Evolutionary conservation across 2,888 invertebrate genomes (phyloP), one percentile per base, ranked within the genome.

Genomic region (Sclerodermus sp.): DNA sequence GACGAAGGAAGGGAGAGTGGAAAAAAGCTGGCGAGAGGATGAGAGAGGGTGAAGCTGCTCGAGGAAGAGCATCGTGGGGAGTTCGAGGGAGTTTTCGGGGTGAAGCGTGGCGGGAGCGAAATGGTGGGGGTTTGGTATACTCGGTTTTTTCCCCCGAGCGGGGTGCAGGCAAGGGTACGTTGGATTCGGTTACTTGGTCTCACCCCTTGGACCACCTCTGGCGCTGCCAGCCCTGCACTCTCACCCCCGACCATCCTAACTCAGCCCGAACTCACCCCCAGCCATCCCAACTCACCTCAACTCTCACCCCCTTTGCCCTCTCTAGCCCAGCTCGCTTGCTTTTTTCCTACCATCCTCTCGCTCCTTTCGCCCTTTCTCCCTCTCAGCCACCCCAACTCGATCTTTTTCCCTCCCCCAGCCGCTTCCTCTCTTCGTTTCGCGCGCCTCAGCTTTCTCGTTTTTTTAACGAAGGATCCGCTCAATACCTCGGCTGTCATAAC

Each of bases 401-500:
- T 34, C 38, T 31, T 42, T 31, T 29, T 44, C 34, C 23, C 40
- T 45, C 51, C 43, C 50, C 52, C 51, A 42, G 57, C 49, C 54
- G 49, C 44, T 51, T 50, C 34, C 57, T 42, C 57, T 61, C 59
- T 60, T 61, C 53, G 62, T 62, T 61, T 55, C 60, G 53, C 60
- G 64, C 67, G 60, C 67, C 66, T 62, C 65, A 62, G 62, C 62
- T 68, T 70, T 70, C 65, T 69, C 67, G 67, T 70, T 71, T 75
- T 74, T 75, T 75, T 74, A 74, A 76, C 74, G 76, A 76, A 77
- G 74, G 76, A 76, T 76, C 74, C 76, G 76, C 76, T 77, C 76
- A 75, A 76, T 76, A 76, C 76, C 76, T 75, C 73, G 76, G 72
- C 77, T 76, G 75, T 76, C 76, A 76, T 76, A 76, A 75, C 76